Base-by-base conservation (phyloP, 2,113 vertebrate genomes). In the Calyptomena viridis region DNA sequence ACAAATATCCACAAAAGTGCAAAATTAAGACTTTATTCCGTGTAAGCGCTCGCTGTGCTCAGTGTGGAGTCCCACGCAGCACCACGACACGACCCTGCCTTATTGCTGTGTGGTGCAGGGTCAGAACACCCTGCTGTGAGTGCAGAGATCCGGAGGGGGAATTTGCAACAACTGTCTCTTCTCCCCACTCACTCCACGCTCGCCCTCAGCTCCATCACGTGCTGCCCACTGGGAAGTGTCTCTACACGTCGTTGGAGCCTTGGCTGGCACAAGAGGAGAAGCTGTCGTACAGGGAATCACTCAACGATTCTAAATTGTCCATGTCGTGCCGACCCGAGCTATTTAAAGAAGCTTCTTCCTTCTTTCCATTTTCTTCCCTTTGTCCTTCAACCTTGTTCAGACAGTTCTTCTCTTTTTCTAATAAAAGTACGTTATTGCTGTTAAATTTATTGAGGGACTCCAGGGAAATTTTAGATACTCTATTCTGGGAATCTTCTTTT, bases 231-330 rank as follows among this genome's bases (percentile, higher is more conserved):
- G 83, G 19, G 6, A 59, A 73, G 49, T 21, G 85, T 95, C 76
- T 77, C 97, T 98, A 98, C 46, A 97, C 95, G 0, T 98, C 98
- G 33, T 98, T 98, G 50, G 98, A 99, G 92, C 97, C 98, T 89
- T 98, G 98, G 89, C 99, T 99, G 95, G 98, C 92, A 40, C 98
- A 99, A 14, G 99, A 99, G 71, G 99, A 99, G 98, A 99, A 99
- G 93, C 98, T 99, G 66, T 99, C 98, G 3, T 99, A 99, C 7
- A 99, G 98, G 30, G 99, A 99, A 96, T 99, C 98, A 3, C 98
- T 99, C 94, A 99, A 95, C 49, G 98, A 99, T 87, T 98, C 98
- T 63, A 96, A 88, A 27, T 98, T 97, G 90, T 99, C 98, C 46
- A 68, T 20, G 5, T 97, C 97, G 18, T 98, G 97, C 91, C 96